Conservation (phyloP, 2,797 vertebrate genomes). For the Phaenicophaeus curvirostris region DNA sequence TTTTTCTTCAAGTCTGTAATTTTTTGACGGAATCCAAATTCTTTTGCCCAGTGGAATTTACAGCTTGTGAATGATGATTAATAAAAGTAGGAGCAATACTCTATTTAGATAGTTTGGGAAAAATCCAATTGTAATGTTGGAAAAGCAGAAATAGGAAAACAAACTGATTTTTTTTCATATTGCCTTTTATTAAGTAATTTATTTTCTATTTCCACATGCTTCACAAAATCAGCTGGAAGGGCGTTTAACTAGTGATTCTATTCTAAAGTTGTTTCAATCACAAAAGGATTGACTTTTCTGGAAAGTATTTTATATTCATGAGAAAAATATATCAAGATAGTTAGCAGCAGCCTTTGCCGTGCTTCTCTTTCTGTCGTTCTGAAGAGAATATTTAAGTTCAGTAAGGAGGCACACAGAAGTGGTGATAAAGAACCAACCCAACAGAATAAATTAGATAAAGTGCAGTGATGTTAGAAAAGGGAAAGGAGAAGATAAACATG, state of each 20-base stretch:
- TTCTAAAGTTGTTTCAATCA: neutral
- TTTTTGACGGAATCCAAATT: neutral
- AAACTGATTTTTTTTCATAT: neutral
- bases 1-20: neutral
- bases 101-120: neutral
- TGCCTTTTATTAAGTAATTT: neutral
- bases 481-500: neutral
- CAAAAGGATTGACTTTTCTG: neutral
- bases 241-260: neutral
- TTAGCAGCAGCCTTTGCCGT: neutral
- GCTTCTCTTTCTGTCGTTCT: neutral
- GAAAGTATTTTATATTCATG: slow-evolving; percentile 9
- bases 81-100: neutral
- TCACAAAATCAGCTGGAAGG: neutral
- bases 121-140: neutral
- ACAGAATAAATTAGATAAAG: neutral
- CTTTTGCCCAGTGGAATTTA: neutral
- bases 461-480: neutral
- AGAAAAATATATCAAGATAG: neutral
- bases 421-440: neutral
- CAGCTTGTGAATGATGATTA: neutral
- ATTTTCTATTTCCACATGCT: neutral
- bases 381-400: neutral
- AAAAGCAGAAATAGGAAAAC: neutral
- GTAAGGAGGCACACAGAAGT: neutral